phyloP scores from a whole-genome alignment of 2,797 vertebrate genomes.

The Pipistrellus pipistrellus region DNA sequence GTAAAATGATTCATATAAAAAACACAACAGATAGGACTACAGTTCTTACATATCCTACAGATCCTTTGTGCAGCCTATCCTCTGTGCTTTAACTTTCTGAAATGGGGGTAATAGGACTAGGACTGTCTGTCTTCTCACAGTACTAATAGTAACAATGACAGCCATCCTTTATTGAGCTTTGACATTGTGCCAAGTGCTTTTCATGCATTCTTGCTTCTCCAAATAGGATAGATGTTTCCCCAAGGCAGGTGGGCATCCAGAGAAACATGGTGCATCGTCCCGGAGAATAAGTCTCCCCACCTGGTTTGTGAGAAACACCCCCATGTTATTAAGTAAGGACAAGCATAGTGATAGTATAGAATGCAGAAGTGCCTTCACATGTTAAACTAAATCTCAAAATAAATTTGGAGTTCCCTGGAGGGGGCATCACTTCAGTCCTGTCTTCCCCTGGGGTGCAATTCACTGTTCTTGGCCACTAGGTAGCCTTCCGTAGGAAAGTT shows the following conservation, averaged over 20 bases:
- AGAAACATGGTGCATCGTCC: neutral
- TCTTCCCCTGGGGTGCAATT: neutral
- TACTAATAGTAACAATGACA: neutral
- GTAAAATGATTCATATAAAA: neutral
- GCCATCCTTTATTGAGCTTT: neutral
- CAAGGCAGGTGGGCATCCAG: neutral
- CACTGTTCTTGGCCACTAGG: neutral
- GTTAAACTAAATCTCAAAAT: neutral
- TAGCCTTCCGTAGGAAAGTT: constrained; percentile 23
- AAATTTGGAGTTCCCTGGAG: neutral
- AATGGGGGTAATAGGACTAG: neutral
- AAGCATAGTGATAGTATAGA: neutral
- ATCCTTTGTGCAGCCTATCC: neutral
- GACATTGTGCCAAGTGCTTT: neutral
- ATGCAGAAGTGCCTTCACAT: neutral
- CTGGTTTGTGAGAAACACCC: neutral
- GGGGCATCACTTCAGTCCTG: neutral
- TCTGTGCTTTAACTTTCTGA: neutral
- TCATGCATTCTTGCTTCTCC: neutral
- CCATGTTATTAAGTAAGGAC: neutral
- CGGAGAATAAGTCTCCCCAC: neutral
- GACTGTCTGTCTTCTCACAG: neutral
- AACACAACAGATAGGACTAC: neutral
- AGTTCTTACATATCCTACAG: neutral
- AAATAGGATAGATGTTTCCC: neutral